Evolutionary conservation across 2,797 vertebrate species (phyloP).

Genomic region (Columba guinea): DNA sequence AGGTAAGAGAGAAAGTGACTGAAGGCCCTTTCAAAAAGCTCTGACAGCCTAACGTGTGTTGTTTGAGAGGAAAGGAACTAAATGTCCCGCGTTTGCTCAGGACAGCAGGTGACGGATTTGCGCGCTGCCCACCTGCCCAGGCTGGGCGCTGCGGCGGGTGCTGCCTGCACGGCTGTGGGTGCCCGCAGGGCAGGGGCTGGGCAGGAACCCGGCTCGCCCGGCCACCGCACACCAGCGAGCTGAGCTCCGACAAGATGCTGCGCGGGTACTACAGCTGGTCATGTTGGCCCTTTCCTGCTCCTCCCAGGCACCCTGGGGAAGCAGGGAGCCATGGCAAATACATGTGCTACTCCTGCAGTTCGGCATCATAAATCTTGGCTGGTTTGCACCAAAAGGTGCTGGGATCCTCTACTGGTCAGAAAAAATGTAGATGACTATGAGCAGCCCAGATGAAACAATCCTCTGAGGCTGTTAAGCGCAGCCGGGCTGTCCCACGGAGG

Average conservation of each 20-base stretch:
- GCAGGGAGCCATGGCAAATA: background rate
- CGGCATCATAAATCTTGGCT: background rate
- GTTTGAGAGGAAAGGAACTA: background rate
- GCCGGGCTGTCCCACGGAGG: background rate
- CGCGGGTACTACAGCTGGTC: background rate
- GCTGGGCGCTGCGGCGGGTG: accelerated
- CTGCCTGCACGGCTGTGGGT: background rate
- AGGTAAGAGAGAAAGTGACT: background rate
- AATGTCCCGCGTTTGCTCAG: background rate
- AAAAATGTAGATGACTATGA: background rate
- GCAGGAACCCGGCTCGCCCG: background rate
- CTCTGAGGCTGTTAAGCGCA: background rate
- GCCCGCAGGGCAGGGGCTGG: background rate
- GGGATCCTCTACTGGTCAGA: background rate
- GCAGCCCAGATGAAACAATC: background rate
- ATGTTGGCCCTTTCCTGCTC: accelerated
- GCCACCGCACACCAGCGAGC: accelerated
- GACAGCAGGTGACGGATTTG: background rate
- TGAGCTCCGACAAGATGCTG: background rate
- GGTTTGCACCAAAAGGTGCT: background rate
- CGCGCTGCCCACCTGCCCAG: background rate
- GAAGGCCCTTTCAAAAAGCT: background rate
- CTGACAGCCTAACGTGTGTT: background rate
- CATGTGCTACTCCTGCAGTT: background rate
- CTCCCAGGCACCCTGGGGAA: background rate